A percentile compares a stretch with the other conserved stretches of the same genome.
These are phyloP conservation scores for Petromus typicus DNA, from an alignment of 2,113 vertebrate genomes.

Conservation along the genomic window DNA sequence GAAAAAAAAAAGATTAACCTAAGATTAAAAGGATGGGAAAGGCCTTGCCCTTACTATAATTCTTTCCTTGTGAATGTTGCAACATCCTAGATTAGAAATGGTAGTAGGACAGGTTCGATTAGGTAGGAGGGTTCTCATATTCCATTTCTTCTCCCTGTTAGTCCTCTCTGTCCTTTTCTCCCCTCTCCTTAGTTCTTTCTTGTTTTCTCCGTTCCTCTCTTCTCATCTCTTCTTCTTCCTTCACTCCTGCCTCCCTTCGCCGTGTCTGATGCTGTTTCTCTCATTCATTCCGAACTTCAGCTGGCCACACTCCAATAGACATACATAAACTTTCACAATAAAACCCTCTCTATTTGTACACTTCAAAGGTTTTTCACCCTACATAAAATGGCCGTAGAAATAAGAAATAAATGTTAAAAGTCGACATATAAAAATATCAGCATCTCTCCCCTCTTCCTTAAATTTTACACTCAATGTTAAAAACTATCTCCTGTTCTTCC, in stretches of 20 bases:
- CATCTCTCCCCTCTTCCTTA: neutral
- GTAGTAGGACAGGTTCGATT: neutral
- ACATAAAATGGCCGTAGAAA: neutral
- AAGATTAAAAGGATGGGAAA: neutral
- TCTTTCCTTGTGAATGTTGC: neutral
- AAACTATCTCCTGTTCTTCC: constrained; percentile 65
- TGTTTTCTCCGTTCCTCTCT: too few relatives aligned
- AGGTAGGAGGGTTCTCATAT: neutral
- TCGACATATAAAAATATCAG: constrained; percentile 7
- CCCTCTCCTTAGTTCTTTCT: accelerated
- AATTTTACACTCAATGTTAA: constrained; percentile 48
- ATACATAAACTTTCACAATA: neutral
- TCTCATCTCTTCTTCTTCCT: neutral
- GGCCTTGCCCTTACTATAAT: neutral
- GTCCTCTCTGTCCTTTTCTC: neutral
- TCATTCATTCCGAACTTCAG: neutral
- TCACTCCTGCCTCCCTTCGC: too few relatives aligned
- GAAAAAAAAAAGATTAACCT: constrained; percentile 22
- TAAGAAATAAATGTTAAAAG: neutral
- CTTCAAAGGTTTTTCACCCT: neutral
- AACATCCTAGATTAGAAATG: neutral
- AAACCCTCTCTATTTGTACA: neutral
- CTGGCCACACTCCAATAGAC: neutral
- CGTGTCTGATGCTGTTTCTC: neutral
- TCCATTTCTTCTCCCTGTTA: neutral